Base-by-base conservation (phyloP, 1,140 invertebrate species). In the Scaptomyza hsui region DNA sequence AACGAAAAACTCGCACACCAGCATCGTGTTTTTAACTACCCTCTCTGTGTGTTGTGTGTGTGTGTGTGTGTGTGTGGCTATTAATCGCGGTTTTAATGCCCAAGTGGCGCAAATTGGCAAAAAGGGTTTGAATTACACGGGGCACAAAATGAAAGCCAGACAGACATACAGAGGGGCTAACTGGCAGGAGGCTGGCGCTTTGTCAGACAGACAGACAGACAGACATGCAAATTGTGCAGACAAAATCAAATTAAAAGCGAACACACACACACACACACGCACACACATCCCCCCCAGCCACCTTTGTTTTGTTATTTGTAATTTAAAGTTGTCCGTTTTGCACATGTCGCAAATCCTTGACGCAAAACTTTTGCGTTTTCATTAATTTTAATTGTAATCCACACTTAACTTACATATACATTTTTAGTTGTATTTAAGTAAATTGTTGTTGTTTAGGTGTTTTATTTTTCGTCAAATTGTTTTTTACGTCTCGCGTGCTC, bases 71-170 rank as follows among this genome's bases (percentile, higher is more conserved):
- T 26, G 72, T 86, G 73, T 68, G 82, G 74, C 78, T 88, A 82
- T 86, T 86, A 86, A 86, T 86, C 81, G 81, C 74, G 81, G 81
- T 86, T 88, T 86, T 88, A 81, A 86, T 88, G 78, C 77, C 65
- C 81, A 71, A 88, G 73, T 88, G 82, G 74, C 75, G 81, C 82
- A 88, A 86, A 88, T 86, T 88, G 82, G 82, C 78, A 64, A 86
- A 29, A 80, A 88, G 81, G 82, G 81, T 88, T 86, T 77, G 81
- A 76, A 77, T 86, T 80, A 74, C 78, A n/a, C 32, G 26, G 26
- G 6, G 2, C 63, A 56, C 39, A 56, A 26, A 45, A 47, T 9
- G 47, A 39, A 42, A 29, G 49, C 35, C 35, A n/a, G 35, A 16
- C 24, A 16, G 24, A 29, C 42, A 51, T 60, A 15, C 18, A 21